These are phyloP conservation scores for Frieseomelitta varia DNA, from an alignment of 1,140 invertebrate species.

Conservation along the genomic window DNA sequence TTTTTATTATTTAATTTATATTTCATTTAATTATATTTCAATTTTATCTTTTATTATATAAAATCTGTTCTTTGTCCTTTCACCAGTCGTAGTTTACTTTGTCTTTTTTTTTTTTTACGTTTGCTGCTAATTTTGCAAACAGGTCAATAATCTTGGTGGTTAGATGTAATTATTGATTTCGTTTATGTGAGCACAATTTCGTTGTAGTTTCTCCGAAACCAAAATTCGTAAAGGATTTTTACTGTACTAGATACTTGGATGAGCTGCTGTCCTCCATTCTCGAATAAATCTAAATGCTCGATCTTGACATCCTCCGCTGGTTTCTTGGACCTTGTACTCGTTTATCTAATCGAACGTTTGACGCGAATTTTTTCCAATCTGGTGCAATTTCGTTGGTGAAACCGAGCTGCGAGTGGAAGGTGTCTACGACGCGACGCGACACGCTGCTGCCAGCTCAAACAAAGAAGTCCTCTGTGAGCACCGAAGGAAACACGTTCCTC, in stretches of 20 bases:
- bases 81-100: too few species aligned
- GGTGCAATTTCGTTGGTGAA: background rate
- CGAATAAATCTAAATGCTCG: background rate
- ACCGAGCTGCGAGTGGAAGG: slow-evolving; percentile 11
- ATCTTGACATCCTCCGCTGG: too few species aligned
- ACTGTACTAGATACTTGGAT: background rate
- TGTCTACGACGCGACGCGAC: slow-evolving; percentile 21
- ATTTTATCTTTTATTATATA: too few species aligned
- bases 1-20: too few species aligned
- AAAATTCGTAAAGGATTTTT: background rate
- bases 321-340: background rate
- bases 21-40: too few species aligned
- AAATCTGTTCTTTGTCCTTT: too few species aligned
- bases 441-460: slow-evolving; percentile 51
- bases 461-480: slow-evolving; percentile 63
- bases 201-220: too few species aligned
- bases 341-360: background rate
- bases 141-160: too few species aligned
- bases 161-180: too few species aligned
- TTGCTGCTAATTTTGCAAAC: too few species aligned
- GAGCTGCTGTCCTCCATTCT: background rate
- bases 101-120: too few species aligned
- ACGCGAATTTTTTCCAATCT: background rate
- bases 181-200: too few species aligned
- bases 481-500: slow-evolving; percentile 57